Evolutionary conservation across 2,113 vertebrate genomes (phyloP).

Genomic region (Dendropsophus ebraccatus): DNA sequence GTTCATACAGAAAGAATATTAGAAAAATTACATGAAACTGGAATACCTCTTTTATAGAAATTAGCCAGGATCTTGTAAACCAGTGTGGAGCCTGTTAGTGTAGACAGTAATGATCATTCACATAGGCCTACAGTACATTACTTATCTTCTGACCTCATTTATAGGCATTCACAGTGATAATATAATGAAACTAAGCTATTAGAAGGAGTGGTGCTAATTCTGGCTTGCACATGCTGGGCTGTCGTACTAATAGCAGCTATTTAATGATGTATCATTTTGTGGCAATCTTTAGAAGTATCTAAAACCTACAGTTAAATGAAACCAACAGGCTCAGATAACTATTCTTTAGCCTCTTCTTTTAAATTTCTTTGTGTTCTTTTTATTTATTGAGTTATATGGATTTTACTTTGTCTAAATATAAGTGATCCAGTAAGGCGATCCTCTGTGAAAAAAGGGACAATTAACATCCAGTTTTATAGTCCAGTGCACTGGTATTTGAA

Average conservation of each 20-base stretch:
- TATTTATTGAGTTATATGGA: not conserved
- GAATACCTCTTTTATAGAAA: too few relatives aligned
- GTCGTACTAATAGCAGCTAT: not conserved
- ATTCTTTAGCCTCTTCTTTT: not conserved
- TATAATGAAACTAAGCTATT: conserved; percentile 2
- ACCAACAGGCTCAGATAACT: not conserved
- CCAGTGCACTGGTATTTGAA: not conserved
- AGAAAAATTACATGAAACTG: too few relatives aligned
- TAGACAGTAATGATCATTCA: not conserved
- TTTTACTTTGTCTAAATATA: not conserved
- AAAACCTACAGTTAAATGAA: not conserved
- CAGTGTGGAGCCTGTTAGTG: not conserved
- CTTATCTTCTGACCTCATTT: conserved; percentile 20
- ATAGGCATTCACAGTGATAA: not conserved
- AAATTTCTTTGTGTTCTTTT: not conserved
- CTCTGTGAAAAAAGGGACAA: not conserved
- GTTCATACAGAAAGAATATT: too few relatives aligned
- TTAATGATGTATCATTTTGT: not conserved
- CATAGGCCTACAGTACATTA: not conserved
- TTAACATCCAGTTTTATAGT: not conserved
- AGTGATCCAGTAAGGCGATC: not conserved
- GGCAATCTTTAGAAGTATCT: not conserved
- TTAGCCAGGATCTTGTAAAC: not conserved
- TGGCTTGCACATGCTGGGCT: not conserved
- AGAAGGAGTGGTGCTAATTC: not conserved